These are phyloP conservation scores for Vannuccia rotundouncinata DNA, from an alignment of 2,888 invertebrate genomes.

Conservation along the genomic window DNA sequence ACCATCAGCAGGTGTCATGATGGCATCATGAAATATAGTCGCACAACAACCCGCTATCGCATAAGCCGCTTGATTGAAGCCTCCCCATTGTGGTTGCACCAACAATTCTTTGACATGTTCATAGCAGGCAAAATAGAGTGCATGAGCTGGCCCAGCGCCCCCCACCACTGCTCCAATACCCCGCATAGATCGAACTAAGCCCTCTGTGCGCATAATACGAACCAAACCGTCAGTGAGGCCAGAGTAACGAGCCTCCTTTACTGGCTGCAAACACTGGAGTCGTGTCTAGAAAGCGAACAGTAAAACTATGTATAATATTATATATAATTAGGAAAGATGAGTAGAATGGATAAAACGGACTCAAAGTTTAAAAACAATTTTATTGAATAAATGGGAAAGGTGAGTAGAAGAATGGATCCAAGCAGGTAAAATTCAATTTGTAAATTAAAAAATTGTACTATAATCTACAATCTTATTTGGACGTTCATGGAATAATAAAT, in stretches of 20 bases:
- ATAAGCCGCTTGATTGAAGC: conserved; percentile 35
- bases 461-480: no score
- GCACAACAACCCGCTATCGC: conserved; percentile 77
- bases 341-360: no score
- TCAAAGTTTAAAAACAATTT: no score
- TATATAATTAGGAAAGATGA: no score
- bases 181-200: conserved; percentile 79
- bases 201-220: conserved; percentile 84
- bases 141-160: conserved; percentile 97
- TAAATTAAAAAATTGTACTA: no score
- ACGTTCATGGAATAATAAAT: no score
- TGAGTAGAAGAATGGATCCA: no score
- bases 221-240: conserved; percentile 76
- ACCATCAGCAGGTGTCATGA: conserved; percentile 80
- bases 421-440: no score
- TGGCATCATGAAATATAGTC: conserved; percentile 88
- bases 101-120: conserved; percentile 72
- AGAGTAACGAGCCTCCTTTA: conserved; percentile 65
- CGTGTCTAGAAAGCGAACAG: conserved; percentile 72
- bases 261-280: conserved; percentile 84
- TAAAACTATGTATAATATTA: conserved; percentile 38
- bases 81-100: background rate
- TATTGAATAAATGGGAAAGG: no score
- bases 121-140: conserved; percentile 94
- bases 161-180: conserved; percentile 80